Percentiles rank a stretch among this genome's conserved stretches.
Conservation (phyloP, 2,113 vertebrate species). For the Archocentrus centrarchus region DNA sequence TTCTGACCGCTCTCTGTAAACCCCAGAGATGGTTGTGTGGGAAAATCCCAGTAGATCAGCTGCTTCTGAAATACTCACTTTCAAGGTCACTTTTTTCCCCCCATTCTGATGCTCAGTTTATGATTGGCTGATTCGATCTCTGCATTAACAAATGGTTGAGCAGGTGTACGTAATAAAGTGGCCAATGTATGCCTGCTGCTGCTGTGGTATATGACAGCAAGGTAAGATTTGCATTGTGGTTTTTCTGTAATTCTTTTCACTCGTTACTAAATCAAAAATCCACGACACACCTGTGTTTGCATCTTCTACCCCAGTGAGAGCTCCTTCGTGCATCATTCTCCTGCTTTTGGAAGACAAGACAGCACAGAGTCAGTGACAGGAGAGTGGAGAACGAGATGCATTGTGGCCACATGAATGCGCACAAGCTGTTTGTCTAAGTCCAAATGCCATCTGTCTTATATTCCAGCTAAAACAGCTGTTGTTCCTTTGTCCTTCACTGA, state of each 20-base stretch:
- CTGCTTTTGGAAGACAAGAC: background rate
- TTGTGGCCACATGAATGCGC: slow-evolving; percentile 24
- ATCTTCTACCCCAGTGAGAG: background rate
- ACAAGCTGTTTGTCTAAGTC: slow-evolving; percentile 43
- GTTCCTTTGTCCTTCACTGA: slow-evolving; percentile 43
- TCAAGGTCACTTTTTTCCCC: background rate
- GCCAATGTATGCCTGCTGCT: background rate
- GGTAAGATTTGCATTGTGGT: background rate
- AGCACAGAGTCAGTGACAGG: slow-evolving; percentile 15
- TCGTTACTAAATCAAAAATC: background rate
- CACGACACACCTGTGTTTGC: background rate
- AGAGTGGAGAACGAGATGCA: slow-evolving; percentile 8
- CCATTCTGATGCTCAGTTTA: background rate
- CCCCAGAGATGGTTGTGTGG: background rate
- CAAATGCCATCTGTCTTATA: slow-evolving; percentile 29
- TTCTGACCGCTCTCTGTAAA: background rate
- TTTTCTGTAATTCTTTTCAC: background rate
- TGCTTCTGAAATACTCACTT: background rate
- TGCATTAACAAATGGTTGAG: background rate
- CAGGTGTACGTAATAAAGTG: background rate
- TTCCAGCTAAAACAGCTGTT: slow-evolving; percentile 2
- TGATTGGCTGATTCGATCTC: background rate
- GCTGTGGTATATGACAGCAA: background rate
- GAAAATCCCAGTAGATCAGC: background rate
- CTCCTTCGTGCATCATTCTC: background rate